Evolutionary conservation across 2,113 vertebrate genomes (phyloP), one percentile per base, ranked within the genome.

Genomic region (Pungitius pungitius): DNA sequence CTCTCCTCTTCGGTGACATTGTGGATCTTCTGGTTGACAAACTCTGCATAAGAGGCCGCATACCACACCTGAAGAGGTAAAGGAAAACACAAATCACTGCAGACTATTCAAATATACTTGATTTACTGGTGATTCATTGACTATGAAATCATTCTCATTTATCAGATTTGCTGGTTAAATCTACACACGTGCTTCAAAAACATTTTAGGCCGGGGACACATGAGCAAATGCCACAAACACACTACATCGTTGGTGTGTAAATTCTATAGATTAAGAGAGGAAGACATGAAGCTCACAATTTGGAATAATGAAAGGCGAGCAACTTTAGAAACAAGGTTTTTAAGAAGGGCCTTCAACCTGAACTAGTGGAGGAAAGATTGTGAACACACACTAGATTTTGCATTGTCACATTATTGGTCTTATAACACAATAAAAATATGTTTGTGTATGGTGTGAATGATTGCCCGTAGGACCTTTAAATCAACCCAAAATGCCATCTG

Each of bases 1-100:
- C 95, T 94, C 87, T 99, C 98, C 82, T 99, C 97, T 73, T 98
- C 96, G 15, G 97, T 98, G 74, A 99, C 95, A 85, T 97, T 93
- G 24, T 99, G 96, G 83, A 97, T 95, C 92, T 99, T 99, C 83
- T 96, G 96, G 89, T 96, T 96, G 78, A 98, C 96, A 87, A 98
- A 99, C 73, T 98, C 96, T 0, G 98, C 98, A 0, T 99, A 99
- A 1, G 98, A 98, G 0, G 96, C 98, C 26, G 97, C 97, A 2
- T 98, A 99, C 98, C 98, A 99, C 65, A 99, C 98, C 98, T 99
- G 85, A n/a, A 74, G 84, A 64, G 24, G 1, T 22, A 73, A 43
- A 69, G 10, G 58, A 24, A 47, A 67, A 58, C 22, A 72, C 11
- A 26, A 47, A 62, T 2, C 15, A 12, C 2, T 27, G 9, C 10